Evolutionary conservation across 2,113 vertebrate genomes (phyloP).

Genomic region (Aythya baeri): DNA sequence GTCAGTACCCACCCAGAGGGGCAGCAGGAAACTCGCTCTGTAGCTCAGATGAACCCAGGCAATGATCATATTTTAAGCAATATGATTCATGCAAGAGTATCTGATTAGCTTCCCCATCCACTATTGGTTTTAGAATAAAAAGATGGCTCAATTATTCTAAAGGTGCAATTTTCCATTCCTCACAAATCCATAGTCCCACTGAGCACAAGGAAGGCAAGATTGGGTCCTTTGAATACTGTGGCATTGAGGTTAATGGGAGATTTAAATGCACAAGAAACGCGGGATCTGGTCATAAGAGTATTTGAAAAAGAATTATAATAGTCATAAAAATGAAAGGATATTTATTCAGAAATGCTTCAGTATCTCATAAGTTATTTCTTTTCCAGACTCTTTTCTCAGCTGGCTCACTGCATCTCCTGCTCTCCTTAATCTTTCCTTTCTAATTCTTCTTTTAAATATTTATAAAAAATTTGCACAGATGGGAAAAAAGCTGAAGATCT

Average conservation of each 20-base stretch:
- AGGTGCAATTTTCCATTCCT: conserved; percentile 4
- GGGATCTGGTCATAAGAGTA: background rate
- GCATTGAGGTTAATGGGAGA: conserved; percentile 35
- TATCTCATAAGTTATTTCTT: conserved; percentile 16
- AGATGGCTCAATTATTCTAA: background rate
- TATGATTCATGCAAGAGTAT: background rate
- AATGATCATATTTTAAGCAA: background rate
- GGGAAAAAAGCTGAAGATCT: conserved; percentile 12
- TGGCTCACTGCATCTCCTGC: conserved; percentile 11
- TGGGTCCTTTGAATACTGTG: conserved; percentile 4
- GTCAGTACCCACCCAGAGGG: background rate
- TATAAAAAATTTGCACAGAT: conserved; percentile 28
- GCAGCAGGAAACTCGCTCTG: background rate
- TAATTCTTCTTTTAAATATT: conserved; percentile 56
- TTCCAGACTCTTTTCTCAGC: background rate
- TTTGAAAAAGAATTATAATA: conserved; percentile 25
- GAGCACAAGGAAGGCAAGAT: background rate
- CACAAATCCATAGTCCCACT: conserved; percentile 20
- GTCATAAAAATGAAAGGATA: conserved; percentile 38
- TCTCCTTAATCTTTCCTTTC: conserved; percentile 34
- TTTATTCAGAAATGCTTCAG: conserved; percentile 31
- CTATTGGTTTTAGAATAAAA: background rate
- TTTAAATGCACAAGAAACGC: conserved; percentile 37
- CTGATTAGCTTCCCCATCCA: background rate
- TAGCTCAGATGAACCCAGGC: background rate